Conservation (phyloP, 2,113 vertebrate genomes). For the Romanogobio albipinnatus region DNA sequence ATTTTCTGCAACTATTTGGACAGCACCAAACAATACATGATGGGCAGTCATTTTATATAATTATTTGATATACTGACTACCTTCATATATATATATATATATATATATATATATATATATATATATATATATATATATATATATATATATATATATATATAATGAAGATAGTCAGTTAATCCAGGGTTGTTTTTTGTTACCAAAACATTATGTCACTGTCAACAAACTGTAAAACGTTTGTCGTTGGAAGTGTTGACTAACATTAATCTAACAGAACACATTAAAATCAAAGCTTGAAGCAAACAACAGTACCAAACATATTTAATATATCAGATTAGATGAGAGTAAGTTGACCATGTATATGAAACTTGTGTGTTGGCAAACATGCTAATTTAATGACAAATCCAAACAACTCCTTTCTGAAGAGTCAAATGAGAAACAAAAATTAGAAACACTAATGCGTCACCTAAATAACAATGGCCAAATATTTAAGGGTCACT, state of each 20-base stretch:
- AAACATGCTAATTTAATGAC: slow-evolving; percentile 5
- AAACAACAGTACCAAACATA: slow-evolving; percentile 21
- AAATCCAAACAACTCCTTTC: background rate
- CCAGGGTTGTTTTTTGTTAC: background rate
- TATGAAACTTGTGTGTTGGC: slow-evolving; percentile 23
- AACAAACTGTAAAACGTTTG: background rate
- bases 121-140: background rate
- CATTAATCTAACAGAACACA: background rate
- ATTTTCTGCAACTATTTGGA: background rate
- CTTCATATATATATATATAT: background rate
- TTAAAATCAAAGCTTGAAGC: background rate
- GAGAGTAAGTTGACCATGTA: slow-evolving; percentile 5
- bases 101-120: background rate
- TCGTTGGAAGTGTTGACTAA: slow-evolving; percentile 28
- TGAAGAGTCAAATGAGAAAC: background rate
- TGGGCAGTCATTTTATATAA: background rate
- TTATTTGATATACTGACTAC: background rate
- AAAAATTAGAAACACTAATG: slow-evolving; percentile 30
- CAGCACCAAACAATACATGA: slow-evolving; percentile 1
- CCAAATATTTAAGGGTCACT: background rate
- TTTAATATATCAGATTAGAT: slow-evolving; percentile 24
- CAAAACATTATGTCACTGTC: background rate
- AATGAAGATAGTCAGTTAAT: background rate
- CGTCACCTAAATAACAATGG: slow-evolving; percentile 14
- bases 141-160: background rate